Conservation (phyloP, 1,140 invertebrate species). For the Epicauta chinensis region DNA sequence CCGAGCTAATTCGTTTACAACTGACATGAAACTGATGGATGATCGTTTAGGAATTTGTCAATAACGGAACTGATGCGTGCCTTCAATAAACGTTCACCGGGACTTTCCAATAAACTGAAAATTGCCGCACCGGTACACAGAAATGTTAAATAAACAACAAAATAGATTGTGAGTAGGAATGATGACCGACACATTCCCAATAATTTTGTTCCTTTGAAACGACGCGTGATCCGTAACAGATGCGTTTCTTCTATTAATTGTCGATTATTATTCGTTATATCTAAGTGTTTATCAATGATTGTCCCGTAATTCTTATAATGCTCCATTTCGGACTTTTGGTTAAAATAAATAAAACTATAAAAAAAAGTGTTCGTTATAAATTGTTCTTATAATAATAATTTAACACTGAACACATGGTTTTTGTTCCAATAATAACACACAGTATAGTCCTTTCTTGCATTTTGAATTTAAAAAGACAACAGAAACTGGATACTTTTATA, state of each 20-base stretch:
- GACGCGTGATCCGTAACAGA: not conserved
- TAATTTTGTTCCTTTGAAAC: constrained; percentile 11
- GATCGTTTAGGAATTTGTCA: constrained; percentile 49
- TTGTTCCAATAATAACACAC: not conserved
- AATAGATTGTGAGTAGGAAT: constrained; percentile 47
- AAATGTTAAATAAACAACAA: constrained; percentile 64
- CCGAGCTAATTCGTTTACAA: not conserved
- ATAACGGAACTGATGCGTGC: constrained; percentile 49
- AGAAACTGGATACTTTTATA: no score
- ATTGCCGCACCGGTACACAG: constrained; percentile 66
- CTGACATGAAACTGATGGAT: constrained; percentile 52
- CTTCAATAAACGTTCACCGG: constrained; percentile 54
- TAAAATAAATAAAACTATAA: not conserved
- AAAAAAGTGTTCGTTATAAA: not conserved
- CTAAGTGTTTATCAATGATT: not conserved
- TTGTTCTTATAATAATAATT: no score
- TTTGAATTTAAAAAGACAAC: not conserved
- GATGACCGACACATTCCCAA: constrained; percentile 33
- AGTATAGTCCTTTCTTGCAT: constrained; percentile 23
- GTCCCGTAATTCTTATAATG: constrained; percentile 3
- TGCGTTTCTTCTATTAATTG: not conserved
- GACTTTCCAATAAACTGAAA: constrained; percentile 69
- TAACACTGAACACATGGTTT: no score
- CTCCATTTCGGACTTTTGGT: not conserved
- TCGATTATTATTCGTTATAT: not conserved